phyloP scores from a whole-genome alignment of 1,140 invertebrate species.

The Rhizoglyphus robini region DNA sequence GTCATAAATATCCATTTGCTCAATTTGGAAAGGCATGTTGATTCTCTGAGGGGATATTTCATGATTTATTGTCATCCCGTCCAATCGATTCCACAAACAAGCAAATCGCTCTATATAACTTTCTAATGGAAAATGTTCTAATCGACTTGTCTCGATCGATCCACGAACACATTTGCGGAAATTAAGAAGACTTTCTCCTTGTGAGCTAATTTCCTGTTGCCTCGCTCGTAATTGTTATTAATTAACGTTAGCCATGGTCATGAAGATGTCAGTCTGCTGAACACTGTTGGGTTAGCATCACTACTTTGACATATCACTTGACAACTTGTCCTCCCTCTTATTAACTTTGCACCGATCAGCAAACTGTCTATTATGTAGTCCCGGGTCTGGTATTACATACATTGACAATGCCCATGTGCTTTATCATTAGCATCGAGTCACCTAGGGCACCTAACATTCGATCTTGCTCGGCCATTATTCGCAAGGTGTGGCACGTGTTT shows the following conservation, averaged over 20 bases:
- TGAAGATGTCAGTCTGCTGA: no score
- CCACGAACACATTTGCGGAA: no score
- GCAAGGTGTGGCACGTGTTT: constrained; percentile 12
- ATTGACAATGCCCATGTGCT: not conserved
- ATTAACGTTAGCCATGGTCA: no score
- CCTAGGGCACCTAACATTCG: not conserved
- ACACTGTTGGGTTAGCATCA: no score
- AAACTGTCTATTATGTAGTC: not conserved
- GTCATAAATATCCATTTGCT: constrained; percentile 13
- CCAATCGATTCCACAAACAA: not conserved
- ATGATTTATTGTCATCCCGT: not conserved
- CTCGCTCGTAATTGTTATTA: no score
- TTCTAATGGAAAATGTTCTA: not conserved
- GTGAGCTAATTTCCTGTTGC: no score
- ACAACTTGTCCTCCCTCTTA: no score
- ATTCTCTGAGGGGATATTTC: not conserved
- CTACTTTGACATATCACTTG: no score
- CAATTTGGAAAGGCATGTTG: not conserved
- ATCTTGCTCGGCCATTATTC: no score
- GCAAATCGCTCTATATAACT: not conserved
- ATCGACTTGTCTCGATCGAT: no score
- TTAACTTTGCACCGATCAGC: not conserved
- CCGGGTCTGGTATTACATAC: not conserved
- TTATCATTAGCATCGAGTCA: not conserved
- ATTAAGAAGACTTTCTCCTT: no score